These are phyloP conservation scores for Stenchaetothrips biformis DNA, from an alignment of 2,888 invertebrate genomes.

Conservation along the genomic window DNA sequence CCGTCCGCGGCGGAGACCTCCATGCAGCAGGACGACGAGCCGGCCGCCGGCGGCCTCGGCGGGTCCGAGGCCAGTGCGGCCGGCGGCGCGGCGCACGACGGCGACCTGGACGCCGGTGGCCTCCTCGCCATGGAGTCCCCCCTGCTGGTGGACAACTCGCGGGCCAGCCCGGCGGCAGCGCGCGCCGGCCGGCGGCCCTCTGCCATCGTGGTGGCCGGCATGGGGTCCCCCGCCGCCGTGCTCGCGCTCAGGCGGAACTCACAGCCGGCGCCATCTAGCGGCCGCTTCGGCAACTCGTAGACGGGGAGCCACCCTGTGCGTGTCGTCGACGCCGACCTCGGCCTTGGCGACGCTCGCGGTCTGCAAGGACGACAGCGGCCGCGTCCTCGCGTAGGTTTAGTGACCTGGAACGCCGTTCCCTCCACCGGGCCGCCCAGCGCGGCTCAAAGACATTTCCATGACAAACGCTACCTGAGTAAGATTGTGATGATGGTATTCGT, in stretches of 20 bases:
- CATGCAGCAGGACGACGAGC: constrained; percentile 61
- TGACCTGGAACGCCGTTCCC: no score
- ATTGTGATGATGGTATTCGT: not conserved
- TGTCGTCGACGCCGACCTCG: no score
- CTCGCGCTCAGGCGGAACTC: constrained; percentile 13
- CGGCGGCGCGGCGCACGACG: constrained; percentile 22
- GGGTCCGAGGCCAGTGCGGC: constrained; percentile 31
- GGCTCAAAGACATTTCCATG: not conserved
- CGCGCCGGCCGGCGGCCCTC: not conserved
- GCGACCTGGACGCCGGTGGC: not conserved
- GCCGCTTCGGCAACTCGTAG: constrained; percentile 3
- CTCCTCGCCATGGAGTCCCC: not conserved
- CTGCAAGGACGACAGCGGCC: no score
- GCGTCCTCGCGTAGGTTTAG: no score
- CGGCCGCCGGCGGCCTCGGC: constrained; percentile 37
- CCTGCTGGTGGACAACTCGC: not conserved
- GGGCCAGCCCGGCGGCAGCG: not conserved
- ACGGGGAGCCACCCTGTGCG: no score
- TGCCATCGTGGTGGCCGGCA: not conserved
- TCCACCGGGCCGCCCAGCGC: no score
- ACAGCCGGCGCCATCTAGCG: not conserved
- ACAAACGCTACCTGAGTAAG: not conserved
- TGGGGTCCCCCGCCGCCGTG: not conserved
- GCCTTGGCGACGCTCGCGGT: no score
- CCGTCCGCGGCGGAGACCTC: constrained; percentile 70